phyloP scores from a whole-genome alignment of 1,140 invertebrate genomes.

The Sitophilus oryzae region DNA sequence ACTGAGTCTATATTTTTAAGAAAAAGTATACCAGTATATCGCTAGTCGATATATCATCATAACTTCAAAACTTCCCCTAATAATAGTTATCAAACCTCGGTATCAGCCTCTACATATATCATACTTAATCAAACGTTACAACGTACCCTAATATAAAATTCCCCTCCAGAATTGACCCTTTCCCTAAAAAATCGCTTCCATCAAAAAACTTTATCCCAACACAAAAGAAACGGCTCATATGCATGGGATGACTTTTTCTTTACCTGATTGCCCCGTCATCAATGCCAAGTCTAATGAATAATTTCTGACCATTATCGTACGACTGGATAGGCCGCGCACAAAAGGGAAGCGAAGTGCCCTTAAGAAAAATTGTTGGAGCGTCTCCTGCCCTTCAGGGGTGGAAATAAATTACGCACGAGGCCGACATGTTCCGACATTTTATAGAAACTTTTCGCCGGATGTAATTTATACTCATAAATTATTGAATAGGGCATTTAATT shows the following conservation, averaged over 20 bases:
- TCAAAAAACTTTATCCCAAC: neutral
- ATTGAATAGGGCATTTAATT: constrained; percentile 23
- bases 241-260: constrained; percentile 1
- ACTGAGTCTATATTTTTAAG: too few species aligned
- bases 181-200: neutral
- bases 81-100: too few species aligned
- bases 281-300: constrained; percentile 25
- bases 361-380: constrained; percentile 28
- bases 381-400: constrained; percentile 24
- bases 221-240: neutral
- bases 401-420: constrained; percentile 33
- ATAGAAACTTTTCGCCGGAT: constrained; percentile 22
- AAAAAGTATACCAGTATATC: too few species aligned
- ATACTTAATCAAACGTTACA: neutral
- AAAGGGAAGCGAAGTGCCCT: constrained; percentile 20
- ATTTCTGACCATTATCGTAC: constrained; percentile 22
- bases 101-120: too few species aligned
- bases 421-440: constrained; percentile 16
- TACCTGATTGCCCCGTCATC: constrained; percentile 7
- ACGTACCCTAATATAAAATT: neutral
- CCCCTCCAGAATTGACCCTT: neutral
- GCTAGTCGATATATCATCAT: too few species aligned
- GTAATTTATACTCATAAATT: constrained; percentile 29
- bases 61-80: too few species aligned
- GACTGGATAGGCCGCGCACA: constrained; percentile 9